phyloP scores from a whole-genome alignment of 2,797 vertebrate species.

The Bovichtus diacanthus region DNA sequence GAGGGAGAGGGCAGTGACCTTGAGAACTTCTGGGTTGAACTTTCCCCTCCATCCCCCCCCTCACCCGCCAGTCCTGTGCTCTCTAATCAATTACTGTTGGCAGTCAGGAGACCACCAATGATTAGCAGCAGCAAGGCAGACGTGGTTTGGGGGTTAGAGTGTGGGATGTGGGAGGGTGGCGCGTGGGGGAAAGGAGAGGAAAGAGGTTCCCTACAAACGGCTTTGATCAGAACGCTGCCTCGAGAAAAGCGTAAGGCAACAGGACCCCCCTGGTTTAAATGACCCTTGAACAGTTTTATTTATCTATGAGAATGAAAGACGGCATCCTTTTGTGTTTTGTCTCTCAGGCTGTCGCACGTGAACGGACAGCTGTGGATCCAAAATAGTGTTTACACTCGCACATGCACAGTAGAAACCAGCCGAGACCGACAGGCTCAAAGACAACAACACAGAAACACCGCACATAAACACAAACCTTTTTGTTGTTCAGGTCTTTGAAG shows the following conservation, averaged over 20 bases:
- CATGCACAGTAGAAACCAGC: conserved; percentile 57
- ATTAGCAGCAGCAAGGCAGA: conserved; percentile 80
- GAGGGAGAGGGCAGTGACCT: conserved; percentile 81
- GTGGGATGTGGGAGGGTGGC: conserved; percentile 49
- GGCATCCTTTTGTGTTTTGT: conserved; percentile 53
- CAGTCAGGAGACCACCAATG: conserved; percentile 87
- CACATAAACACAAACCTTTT: conserved; percentile 78
- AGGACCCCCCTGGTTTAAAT: conserved; percentile 67
- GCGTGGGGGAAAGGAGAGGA: conserved; percentile 47
- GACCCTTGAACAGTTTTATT: conserved; percentile 72
- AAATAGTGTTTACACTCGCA: conserved; percentile 55
- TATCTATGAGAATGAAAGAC: conserved; percentile 67
- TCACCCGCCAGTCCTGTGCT: conserved; percentile 69
- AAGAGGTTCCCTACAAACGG: conserved; percentile 53
- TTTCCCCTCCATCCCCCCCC: conserved; percentile 70
- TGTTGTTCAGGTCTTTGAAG: conserved; percentile 79
- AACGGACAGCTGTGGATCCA: conserved; percentile 49
- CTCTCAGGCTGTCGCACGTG: conserved; percentile 32
- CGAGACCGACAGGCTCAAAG: conserved; percentile 54
- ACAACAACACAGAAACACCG: conserved; percentile 59
- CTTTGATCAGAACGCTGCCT: conserved; percentile 81
- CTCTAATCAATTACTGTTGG: conserved; percentile 88
- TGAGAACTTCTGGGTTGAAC: conserved; percentile 82
- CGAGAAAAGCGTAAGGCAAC: conserved; percentile 62
- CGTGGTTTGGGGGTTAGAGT: conserved; percentile 63